Evolutionary conservation across 2,113 vertebrate genomes (phyloP).

Genomic region (Lampris megalopsis): DNA sequence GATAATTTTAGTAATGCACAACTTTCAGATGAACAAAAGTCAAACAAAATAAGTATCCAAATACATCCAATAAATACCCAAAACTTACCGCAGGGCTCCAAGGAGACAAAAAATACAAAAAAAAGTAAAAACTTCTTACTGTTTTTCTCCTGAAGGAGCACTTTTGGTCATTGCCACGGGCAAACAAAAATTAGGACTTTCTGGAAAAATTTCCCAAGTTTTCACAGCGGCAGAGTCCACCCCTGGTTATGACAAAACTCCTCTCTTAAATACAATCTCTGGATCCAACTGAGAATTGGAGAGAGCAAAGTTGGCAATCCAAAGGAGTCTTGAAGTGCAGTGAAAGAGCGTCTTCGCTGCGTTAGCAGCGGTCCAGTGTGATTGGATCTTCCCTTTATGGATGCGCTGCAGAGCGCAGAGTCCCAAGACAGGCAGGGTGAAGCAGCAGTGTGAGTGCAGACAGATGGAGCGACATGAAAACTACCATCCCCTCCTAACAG

Average conservation of each 20-base stretch:
- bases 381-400: constrained; percentile 30
- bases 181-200: not conserved
- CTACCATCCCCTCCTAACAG: constrained; percentile 40
- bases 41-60: not conserved
- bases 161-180: constrained; percentile 31
- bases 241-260: not conserved
- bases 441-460: constrained; percentile 44
- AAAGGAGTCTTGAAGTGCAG: not conserved
- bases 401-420: constrained; percentile 27
- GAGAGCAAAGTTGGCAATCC: constrained; percentile 45
- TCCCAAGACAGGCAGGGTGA: constrained; percentile 46
- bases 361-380: constrained; percentile 22
- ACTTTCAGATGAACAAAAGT: not conserved
- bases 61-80: not conserved
- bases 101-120: not conserved
- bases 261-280: constrained; percentile 11
- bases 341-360: constrained; percentile 13
- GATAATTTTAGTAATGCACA: too few relatives aligned
- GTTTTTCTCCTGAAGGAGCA: constrained; percentile 3
- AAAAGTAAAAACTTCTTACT: constrained; percentile 21
- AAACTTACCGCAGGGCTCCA: constrained; percentile 58
- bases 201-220: constrained; percentile 8
- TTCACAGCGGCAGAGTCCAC: not conserved
- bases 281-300: constrained; percentile 44
- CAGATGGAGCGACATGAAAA: constrained; percentile 61